phyloP scores from a whole-genome alignment of 2,797 vertebrate genomes.

The Xenopus petersii region DNA sequence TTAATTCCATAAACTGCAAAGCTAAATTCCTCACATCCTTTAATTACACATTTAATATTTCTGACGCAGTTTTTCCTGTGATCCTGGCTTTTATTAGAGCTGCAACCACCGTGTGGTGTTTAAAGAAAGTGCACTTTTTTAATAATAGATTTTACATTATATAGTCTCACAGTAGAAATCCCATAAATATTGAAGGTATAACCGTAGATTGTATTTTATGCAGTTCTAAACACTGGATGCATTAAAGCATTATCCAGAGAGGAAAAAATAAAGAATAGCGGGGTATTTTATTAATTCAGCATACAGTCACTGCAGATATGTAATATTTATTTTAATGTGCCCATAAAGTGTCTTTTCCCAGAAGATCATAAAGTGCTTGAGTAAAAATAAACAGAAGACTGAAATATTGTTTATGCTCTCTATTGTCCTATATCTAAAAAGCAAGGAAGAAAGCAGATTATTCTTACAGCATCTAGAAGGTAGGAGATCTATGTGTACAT shows the following conservation, averaged over 20 bases:
- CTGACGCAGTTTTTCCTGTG: no score
- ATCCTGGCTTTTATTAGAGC: neutral
- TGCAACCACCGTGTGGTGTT: conserved; percentile 28
- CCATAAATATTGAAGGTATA: conserved; percentile 31
- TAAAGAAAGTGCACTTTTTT: conserved; percentile 20
- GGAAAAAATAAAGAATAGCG: conserved; percentile 10
- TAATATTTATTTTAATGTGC: conserved; percentile 41
- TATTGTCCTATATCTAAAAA: conserved; percentile 5
- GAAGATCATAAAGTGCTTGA: conserved; percentile 20
- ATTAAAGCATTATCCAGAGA: conserved; percentile 27
- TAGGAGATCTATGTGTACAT: no score
- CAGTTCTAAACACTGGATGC: conserved; percentile 22
- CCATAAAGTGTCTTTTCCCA: conserved; percentile 16
- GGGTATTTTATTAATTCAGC: conserved; percentile 34
- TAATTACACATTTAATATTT: no score
- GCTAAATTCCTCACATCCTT: no score
- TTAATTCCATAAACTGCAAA: no score
- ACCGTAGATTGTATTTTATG: conserved; percentile 26
- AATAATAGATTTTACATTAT: conserved; percentile 27
- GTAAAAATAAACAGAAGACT: conserved; percentile 17
- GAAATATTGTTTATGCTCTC: conserved; percentile 18
- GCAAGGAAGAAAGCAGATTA: neutral
- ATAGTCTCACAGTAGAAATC: conserved; percentile 8
- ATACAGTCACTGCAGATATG: conserved; percentile 19
- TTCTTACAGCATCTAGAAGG: neutral